A percentile compares a stretch with the other conserved stretches of the same genome.
These are phyloP conservation scores for Cacatua alba DNA, from an alignment of 2,113 vertebrate genomes.

Conservation along the genomic window DNA sequence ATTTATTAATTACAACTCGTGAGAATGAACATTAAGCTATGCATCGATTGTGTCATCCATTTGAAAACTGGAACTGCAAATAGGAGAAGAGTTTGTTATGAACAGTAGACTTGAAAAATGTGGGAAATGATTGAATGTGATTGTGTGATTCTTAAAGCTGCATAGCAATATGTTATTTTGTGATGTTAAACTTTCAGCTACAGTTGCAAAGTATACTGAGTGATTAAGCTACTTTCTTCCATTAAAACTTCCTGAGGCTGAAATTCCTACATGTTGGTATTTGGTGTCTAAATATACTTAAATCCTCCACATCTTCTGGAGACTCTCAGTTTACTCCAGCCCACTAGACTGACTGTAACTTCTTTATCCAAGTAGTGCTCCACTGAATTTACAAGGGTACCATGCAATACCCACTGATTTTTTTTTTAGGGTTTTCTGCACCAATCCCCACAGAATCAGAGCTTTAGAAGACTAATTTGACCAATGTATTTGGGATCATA, in stretches of 20 bases:
- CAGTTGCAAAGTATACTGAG: conserved; percentile 31
- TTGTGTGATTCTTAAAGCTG: conserved; percentile 53
- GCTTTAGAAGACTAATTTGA: neutral
- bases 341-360: neutral
- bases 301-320: neutral
- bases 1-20: conserved; percentile 74
- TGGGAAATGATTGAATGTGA: conserved; percentile 27
- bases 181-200: conserved; percentile 36
- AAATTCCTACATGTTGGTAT: conserved; percentile 28
- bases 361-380: neutral
- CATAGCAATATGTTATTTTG: conserved; percentile 49
- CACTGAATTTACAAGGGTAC: neutral
- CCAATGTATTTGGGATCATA: neutral
- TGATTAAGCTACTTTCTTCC: conserved; percentile 40
- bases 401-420: neutral
- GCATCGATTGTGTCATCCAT: conserved; percentile 14
- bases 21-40: conserved; percentile 60
- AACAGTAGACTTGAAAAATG: conserved; percentile 52
- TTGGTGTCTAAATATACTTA: neutral
- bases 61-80: conserved; percentile 11
- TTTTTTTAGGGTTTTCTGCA: neutral
- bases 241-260: conserved; percentile 51
- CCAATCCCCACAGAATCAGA: neutral
- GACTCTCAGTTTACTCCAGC: neutral
- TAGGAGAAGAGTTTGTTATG: neutral